These are phyloP conservation scores for Balaenoptera acutorostrata DNA, from an alignment of 2,113 vertebrate species.

Conservation along the genomic window DNA sequence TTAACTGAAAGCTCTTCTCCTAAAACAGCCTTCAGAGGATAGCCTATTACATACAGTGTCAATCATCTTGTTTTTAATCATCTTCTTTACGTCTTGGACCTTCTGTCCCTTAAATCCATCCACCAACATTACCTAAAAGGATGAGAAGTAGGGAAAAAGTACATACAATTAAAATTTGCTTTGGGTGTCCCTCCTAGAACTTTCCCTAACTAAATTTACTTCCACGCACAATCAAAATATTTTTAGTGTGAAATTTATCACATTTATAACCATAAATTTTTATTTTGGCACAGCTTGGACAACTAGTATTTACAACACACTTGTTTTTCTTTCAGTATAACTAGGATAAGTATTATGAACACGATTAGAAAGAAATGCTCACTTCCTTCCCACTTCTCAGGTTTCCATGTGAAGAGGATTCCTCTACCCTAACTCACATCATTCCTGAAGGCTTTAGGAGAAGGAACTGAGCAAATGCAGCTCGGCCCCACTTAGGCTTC, in stretches of 20 bases:
- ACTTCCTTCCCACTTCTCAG: not conserved
- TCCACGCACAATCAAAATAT: not conserved
- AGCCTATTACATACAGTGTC: constrained; percentile 81
- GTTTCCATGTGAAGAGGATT: not conserved
- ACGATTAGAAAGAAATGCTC: not conserved
- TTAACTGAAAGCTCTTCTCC: not conserved
- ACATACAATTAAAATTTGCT: constrained; percentile 18
- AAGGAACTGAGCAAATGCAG: not conserved
- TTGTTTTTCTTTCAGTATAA: not conserved
- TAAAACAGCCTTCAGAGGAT: not conserved
- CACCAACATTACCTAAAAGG: constrained; percentile 92
- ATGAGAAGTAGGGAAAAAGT: not conserved
- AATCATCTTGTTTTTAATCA: constrained; percentile 93
- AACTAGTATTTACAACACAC: not conserved
- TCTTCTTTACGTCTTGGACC: constrained; percentile 96
- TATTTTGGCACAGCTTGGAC: not conserved
- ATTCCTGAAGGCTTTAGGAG: not conserved
- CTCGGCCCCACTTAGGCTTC: not conserved
- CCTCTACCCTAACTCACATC: not conserved
- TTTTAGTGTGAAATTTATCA: constrained; percentile 9
- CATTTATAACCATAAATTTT: not conserved
- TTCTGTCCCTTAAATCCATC: constrained; percentile 93
- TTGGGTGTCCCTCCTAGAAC: not conserved
- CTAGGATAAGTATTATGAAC: not conserved
- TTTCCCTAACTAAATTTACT: constrained; percentile 17